Conservation (phyloP, 2,888 invertebrate species). For the Latheticus oryzae region DNA sequence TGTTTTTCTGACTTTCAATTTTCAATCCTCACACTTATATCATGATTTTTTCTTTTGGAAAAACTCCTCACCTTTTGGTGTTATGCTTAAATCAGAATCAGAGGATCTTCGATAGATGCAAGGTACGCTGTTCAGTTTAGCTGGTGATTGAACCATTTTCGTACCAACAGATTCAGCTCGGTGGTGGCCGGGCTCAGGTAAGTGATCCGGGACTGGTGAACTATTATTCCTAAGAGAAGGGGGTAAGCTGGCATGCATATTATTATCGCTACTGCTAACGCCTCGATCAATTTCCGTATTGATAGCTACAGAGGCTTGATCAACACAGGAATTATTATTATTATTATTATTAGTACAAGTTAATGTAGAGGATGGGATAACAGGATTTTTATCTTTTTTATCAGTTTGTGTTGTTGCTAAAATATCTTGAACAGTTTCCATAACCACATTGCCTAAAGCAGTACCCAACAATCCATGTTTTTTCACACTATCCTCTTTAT, state of each 20-base stretch:
- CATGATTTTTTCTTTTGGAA: too few species aligned
- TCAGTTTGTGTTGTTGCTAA: constrained; percentile 53
- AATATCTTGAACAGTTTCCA: constrained; percentile 68
- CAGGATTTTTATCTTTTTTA: constrained; percentile 38
- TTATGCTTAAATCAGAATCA: constrained; percentile 92
- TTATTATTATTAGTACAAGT: constrained; percentile 41
- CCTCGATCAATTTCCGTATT: constrained; percentile 61
- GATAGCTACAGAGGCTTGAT: constrained; percentile 52
- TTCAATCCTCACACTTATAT: constrained; percentile 11
- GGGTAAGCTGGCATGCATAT: constrained; percentile 64
- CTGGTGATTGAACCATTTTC: constrained; percentile 69
- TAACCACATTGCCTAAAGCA: constrained; percentile 70
- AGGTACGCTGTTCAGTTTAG: constrained; percentile 63
- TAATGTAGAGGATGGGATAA: constrained; percentile 37
- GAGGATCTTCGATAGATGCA: constrained; percentile 84
- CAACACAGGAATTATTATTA: constrained; percentile 30
- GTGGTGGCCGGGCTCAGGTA: constrained; percentile 58
- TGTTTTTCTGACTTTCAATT: too few species aligned
- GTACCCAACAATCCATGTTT: constrained; percentile 65
- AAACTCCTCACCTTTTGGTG: constrained; percentile 90
- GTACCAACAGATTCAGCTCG: constrained; percentile 70
- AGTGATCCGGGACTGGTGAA: constrained; percentile 57
- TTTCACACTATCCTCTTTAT: constrained; percentile 25
- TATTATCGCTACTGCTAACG: constrained; percentile 57
- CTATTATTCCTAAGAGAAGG: constrained; percentile 60